Base-by-base conservation (phyloP, 2,888 invertebrate genomes). In the Melanostoma scalare region DNA sequence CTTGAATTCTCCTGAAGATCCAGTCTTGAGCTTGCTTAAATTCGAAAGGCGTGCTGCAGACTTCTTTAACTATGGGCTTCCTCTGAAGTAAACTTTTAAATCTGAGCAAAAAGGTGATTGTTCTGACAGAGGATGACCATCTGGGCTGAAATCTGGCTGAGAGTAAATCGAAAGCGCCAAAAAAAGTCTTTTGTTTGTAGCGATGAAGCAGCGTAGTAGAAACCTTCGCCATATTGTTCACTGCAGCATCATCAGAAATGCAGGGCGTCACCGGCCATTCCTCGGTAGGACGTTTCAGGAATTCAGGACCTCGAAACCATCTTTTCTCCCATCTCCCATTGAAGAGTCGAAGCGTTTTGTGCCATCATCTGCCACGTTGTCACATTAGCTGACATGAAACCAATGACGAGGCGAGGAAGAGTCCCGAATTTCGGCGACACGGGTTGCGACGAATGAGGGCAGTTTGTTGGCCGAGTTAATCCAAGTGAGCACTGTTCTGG, bases 181-280 rank as follows among this genome's bases (percentile, higher is more conserved):
- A 20, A 1, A 20, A 20, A 20, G 20, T 20, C 20, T 20, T 20
- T 20, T 20, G 20, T 20, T 20, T 20, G 20, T 20, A 20, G 20
- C 20, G 20, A 20, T 20, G 20, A 20, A 20, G 20, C 20, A 20
- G 20, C 20, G 20, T 1, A 20, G 20, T 20, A 20, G 20, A 20
- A 20, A 20, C 20, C 20, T 20, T 20, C 20, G 20, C 20, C 20
- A 20, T 20, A 20, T 20, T 20, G 20, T 20, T 20, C 20, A 8
- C 6, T 46, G 52, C n/a, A 48, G 56, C n/a, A 20, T 48, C 48
- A 9, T 69, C 68, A 3, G 9, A 68, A 56, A 68, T 68, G 20
- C 20, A n/a, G 46, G 36, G 35, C 2, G 4, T 20, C 20, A 20
- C 20, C 20, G 20, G 20, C 20, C 20, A 20, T 20, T 20, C 20